Conservation (phyloP, 2,113 vertebrate genomes). For the Aegithalos caudatus region DNA sequence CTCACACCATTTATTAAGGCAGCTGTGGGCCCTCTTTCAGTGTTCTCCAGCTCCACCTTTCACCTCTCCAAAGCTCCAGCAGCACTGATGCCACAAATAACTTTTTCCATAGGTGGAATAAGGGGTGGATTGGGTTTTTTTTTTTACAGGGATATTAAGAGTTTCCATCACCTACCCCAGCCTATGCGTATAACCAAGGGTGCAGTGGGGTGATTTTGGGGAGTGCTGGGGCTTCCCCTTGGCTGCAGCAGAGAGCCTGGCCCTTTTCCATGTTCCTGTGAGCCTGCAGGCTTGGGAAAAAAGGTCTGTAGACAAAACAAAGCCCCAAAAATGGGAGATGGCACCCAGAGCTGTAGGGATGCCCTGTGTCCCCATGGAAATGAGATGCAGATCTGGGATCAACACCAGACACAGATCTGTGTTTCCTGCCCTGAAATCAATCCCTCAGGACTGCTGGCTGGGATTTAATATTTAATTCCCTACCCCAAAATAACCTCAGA, state of each 20-base stretch:
- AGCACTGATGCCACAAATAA: fast-evolving
- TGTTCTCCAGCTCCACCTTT: neutral
- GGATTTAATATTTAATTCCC: neutral
- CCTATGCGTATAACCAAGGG: neutral
- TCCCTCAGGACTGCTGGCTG: neutral
- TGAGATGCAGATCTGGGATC: neutral
- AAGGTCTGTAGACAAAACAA: neutral
- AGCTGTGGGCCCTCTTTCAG: neutral
- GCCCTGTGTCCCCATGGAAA: neutral
- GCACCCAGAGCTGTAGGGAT: neutral
- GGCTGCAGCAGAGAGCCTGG: neutral
- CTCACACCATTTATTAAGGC: neutral
- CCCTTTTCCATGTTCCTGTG: neutral
- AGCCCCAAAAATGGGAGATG: neutral
- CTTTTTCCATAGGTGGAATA: neutral
- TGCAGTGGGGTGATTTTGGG: neutral
- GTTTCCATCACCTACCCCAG: neutral
- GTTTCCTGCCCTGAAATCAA: neutral
- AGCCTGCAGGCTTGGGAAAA: neutral
- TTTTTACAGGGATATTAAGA: neutral
- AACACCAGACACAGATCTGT: fast-evolving
- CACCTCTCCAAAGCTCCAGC: neutral
- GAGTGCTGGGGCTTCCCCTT: neutral
- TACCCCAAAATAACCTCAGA: neutral
- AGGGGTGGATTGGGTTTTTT: neutral